Conservation (phyloP, 2,797 vertebrate species). For the Scomberomorus guttatus region DNA sequence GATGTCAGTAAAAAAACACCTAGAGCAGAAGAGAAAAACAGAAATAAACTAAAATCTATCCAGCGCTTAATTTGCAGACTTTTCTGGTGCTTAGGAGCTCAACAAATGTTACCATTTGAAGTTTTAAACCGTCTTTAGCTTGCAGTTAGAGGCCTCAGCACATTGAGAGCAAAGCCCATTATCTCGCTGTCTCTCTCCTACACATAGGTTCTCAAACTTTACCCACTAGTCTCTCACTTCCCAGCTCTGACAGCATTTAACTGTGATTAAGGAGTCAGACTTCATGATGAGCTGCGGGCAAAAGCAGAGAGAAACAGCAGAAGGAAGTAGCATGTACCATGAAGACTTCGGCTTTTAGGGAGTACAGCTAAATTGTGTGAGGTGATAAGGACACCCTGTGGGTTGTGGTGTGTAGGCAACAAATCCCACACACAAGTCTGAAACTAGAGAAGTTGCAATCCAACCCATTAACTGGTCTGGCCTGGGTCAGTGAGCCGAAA, state of each 20-base stretch:
- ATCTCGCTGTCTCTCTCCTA: constrained; percentile 78
- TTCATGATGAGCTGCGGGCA: constrained; percentile 80
- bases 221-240: constrained; percentile 68
- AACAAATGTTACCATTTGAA: constrained; percentile 78
- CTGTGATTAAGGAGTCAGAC: constrained; percentile 85
- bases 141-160: constrained; percentile 80
- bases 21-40: constrained; percentile 58
- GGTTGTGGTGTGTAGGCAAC: constrained; percentile 61
- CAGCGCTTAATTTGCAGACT: constrained; percentile 78
- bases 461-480: constrained; percentile 74
- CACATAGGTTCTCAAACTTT: constrained; percentile 76
- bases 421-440: constrained; percentile 61
- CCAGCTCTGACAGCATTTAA: constrained; percentile 81
- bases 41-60: constrained; percentile 69
- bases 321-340: constrained; percentile 61
- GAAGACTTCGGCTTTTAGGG: constrained; percentile 57
- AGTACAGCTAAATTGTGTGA: constrained; percentile 57
- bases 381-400: constrained; percentile 67
- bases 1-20: constrained; percentile 58
- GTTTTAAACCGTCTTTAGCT: constrained; percentile 83
- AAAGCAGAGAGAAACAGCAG: constrained; percentile 66
- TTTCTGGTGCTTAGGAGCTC: constrained; percentile 73
- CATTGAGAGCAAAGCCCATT: constrained; percentile 85
- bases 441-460: constrained; percentile 56
- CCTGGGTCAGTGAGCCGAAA: constrained; percentile 70